phyloP scores from a whole-genome alignment of 2,888 invertebrate species.

The Orthosia gracilis region DNA sequence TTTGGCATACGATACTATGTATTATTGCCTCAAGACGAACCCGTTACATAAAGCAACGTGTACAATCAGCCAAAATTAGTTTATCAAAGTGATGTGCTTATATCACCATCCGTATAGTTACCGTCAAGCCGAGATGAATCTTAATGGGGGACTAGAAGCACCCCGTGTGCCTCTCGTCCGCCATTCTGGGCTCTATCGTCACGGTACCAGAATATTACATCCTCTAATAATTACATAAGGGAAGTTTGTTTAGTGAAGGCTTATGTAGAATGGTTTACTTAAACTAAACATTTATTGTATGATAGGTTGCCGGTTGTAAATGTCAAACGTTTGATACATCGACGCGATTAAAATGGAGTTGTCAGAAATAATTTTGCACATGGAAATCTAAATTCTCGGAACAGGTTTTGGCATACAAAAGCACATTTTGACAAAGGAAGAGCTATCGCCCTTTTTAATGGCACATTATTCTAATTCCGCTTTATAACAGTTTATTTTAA shows the following conservation, averaged over 20 bases:
- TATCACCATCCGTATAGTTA: slow-evolving; percentile 47
- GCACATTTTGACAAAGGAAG: neutral
- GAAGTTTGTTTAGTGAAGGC: slow-evolving; percentile 31
- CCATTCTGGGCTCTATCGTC: slow-evolving; percentile 27
- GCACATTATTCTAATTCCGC: neutral
- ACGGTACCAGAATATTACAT: slow-evolving; percentile 37
- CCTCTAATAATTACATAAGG: slow-evolving; percentile 31
- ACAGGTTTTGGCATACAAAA: neutral
- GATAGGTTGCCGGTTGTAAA: slow-evolving; percentile 13
- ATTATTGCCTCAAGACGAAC: slow-evolving; percentile 33
- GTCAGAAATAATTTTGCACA: neutral
- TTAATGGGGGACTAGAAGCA: slow-evolving; percentile 46
- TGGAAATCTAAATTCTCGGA: neutral
- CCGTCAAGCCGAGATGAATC: slow-evolving; percentile 37
- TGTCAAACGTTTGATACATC: slow-evolving; percentile 18
- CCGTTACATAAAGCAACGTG: slow-evolving; percentile 49
- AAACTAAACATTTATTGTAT: slow-evolving; percentile 39
- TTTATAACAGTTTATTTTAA: neutral
- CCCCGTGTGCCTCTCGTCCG: slow-evolving; percentile 14
- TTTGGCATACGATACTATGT: slow-evolving; percentile 15
- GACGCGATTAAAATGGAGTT: neutral
- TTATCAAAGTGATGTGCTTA: slow-evolving; percentile 52
- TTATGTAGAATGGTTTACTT: slow-evolving; percentile 36
- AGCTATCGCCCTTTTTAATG: neutral
- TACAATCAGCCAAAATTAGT: slow-evolving; percentile 58